phyloP scores from a whole-genome alignment of 2,113 vertebrate species.

The Oceanodroma tethys region DNA sequence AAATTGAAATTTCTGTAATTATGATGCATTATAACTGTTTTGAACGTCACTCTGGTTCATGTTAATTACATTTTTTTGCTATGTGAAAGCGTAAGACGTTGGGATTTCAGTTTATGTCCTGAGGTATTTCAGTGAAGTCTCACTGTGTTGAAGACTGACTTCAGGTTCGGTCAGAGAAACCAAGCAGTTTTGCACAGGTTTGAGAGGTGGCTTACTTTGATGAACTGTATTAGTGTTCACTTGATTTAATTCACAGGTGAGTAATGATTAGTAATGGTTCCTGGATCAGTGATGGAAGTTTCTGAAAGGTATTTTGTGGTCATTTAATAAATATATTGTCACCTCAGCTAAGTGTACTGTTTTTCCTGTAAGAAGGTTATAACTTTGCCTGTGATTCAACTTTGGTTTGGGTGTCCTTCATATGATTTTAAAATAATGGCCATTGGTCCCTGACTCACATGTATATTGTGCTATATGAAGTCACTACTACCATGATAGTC shows the following conservation, averaged over 20 bases:
- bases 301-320: background rate
- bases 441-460: background rate
- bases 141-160: background rate
- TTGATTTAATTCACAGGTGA: background rate
- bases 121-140: background rate
- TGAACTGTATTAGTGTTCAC: background rate
- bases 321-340: background rate
- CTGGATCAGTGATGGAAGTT: background rate
- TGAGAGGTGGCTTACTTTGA: background rate
- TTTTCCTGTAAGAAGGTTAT: background rate
- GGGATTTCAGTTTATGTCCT: background rate
- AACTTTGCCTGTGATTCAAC: background rate
- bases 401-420: background rate
- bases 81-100: background rate
- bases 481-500: background rate
- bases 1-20: background rate
- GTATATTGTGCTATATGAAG: background rate
- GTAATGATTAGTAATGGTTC: background rate
- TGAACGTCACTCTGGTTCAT: background rate
- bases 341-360: background rate
- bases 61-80: background rate
- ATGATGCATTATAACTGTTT: background rate
- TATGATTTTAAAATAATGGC: background rate
- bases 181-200: background rate
- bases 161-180: background rate